phyloP scores from a whole-genome alignment of 1,140 invertebrate genomes.

The Meloidogyne exigua region DNA sequence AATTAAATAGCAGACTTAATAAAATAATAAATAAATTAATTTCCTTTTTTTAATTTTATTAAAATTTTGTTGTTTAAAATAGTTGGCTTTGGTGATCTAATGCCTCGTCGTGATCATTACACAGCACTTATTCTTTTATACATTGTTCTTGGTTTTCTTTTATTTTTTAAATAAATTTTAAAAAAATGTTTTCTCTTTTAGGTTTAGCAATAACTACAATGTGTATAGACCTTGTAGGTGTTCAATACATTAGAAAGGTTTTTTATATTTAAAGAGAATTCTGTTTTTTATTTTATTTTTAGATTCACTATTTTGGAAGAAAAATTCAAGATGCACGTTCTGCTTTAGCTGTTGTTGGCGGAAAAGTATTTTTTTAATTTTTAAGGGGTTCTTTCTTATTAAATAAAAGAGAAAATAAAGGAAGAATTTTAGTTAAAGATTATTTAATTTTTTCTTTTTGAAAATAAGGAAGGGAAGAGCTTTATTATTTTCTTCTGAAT shows the following conservation, averaged over 20 bases:
- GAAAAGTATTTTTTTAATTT: constrained; percentile 46
- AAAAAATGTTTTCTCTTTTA: constrained; percentile 25
- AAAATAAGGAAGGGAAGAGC: too few species aligned
- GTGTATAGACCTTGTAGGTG: constrained; percentile 61
- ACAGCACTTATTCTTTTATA: constrained; percentile 63
- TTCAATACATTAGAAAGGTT: constrained; percentile 46
- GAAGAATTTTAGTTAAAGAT: too few species aligned
- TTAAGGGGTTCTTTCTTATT: too few species aligned
- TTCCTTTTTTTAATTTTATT: too few species aligned
- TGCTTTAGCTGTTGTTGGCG: constrained; percentile 61
- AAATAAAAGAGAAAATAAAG: too few species aligned
- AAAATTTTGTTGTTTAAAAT: too few species aligned
- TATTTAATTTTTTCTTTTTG: too few species aligned
- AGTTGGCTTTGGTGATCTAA: constrained; percentile 63
- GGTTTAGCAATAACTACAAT: constrained; percentile 63
- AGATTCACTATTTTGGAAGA: constrained; percentile 63
- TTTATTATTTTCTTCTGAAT: too few species aligned
- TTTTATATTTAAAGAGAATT: background rate
- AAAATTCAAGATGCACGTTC: constrained; percentile 63
- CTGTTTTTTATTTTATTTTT: constrained; percentile 38
- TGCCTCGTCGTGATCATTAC: constrained; percentile 62
- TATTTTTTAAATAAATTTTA: background rate
- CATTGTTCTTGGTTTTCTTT: constrained; percentile 52
- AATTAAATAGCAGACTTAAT: too few species aligned
- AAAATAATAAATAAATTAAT: too few species aligned